Evolutionary conservation across 2,113 vertebrate species (phyloP).

Genomic region (Amphiprion ocellaris): DNA sequence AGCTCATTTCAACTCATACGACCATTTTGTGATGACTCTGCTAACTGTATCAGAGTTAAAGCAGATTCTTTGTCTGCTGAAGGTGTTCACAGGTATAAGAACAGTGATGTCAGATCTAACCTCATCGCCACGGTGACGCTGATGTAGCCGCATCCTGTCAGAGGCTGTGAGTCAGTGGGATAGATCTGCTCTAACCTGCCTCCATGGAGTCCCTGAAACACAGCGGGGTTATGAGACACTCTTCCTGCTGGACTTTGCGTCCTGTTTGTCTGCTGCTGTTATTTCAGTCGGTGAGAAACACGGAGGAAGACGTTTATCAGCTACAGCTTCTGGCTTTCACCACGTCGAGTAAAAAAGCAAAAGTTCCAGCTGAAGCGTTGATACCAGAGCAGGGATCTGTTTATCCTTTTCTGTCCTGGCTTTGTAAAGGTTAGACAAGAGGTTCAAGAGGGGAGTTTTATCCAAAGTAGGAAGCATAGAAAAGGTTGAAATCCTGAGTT

Average conservation of each 20-base stretch:
- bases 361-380: neutral
- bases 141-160: conserved; percentile 52
- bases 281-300: conserved; percentile 53
- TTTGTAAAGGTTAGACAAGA: neutral
- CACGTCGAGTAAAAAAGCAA: neutral
- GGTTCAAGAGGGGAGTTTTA: too few species aligned
- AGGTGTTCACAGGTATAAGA: too few species aligned
- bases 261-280: conserved; percentile 68
- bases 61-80: too few species aligned
- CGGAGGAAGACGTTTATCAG: conserved; percentile 21
- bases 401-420: neutral
- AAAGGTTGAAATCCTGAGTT: too few species aligned
- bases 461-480: too few species aligned
- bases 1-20: too few species aligned
- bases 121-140: conserved; percentile 17
- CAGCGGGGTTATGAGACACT: conserved; percentile 41
- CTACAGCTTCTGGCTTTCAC: neutral
- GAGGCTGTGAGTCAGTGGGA: conserved; percentile 54
- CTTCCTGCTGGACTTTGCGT: conserved; percentile 65
- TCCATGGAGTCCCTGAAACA: neutral
- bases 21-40: too few species aligned
- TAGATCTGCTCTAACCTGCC: conserved; percentile 47
- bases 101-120: conserved; percentile 57
- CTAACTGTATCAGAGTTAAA: too few species aligned
- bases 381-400: neutral